These are phyloP conservation scores for Xenopus petersii DNA, from an alignment of 2,797 vertebrate genomes.

Conservation along the genomic window DNA sequence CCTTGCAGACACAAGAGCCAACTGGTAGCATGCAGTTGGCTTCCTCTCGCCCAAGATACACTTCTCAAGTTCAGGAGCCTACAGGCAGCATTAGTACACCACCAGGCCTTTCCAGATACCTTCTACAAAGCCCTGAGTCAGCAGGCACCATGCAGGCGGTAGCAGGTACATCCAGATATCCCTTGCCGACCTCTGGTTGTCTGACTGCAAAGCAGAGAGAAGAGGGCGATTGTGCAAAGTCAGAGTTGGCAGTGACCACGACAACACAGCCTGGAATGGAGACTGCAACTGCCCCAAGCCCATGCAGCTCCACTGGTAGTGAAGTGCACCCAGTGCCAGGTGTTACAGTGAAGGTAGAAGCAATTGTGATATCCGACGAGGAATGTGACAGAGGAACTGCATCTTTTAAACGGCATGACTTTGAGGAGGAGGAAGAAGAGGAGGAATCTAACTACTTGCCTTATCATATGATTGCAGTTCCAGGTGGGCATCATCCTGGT, in stretches of 20 bases:
- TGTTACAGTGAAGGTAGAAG: conserved; percentile 82
- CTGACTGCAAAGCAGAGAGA: conserved; percentile 54
- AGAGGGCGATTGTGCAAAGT: conserved; percentile 55
- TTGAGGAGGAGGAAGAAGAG: conserved; percentile 63
- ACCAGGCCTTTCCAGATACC: conserved; percentile 1
- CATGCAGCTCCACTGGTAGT: conserved; percentile 84
- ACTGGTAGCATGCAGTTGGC: conserved; percentile 21
- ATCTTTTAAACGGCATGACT: conserved; percentile 36
- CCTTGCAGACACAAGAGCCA: conserved; percentile 18
- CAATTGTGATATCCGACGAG: conserved; percentile 90
- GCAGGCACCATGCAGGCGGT: conserved; percentile 40
- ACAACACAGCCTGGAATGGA: conserved; percentile 91
- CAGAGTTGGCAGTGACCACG: conserved; percentile 48
- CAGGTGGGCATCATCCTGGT: conserved; percentile 51
- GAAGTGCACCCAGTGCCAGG: conserved; percentile 45
- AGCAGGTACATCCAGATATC: conserved; percentile 50
- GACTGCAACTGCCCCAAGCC: conserved; percentile 66
- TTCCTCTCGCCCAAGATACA: conserved; percentile 9
- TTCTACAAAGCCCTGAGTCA: conserved; percentile 28
- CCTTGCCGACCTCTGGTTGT: conserved; percentile 37
- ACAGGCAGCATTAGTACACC: background rate
- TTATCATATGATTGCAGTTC: conserved; percentile 66
- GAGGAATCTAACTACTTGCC: conserved; percentile 63
- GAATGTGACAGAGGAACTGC: conserved; percentile 73
- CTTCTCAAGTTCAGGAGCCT: conserved; percentile 18